phyloP scores from a whole-genome alignment of 2,113 vertebrate species.

The cat (Felis catus) region F.catus_Fca126_mat1.0 CM031421.1:30161501-30162000 shows the following conservation, averaged over 20 bases:
- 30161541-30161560: constrained; percentile 38
- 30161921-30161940: not conserved
- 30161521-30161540: constrained; percentile 6
- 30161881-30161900: not conserved
- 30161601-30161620: constrained; percentile 62
- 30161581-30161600: constrained; percentile 42
- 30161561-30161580: constrained; percentile 48
- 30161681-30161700: not conserved
- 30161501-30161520: not conserved
- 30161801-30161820: not conserved
- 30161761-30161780: not conserved
- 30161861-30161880: not conserved
- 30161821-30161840: not conserved
- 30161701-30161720: not conserved
- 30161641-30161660: not conserved
- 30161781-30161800: not conserved
- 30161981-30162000: not conserved
- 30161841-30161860: not conserved
- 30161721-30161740: not conserved
- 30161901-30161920: not conserved
- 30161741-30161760: not conserved
- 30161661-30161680: not conserved
- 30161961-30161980: not conserved
- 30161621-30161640: constrained; percentile 50
- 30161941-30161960: not conserved